Conservation (phyloP, 2,113 vertebrate genomes). For the Nycticebus coucang region DNA sequence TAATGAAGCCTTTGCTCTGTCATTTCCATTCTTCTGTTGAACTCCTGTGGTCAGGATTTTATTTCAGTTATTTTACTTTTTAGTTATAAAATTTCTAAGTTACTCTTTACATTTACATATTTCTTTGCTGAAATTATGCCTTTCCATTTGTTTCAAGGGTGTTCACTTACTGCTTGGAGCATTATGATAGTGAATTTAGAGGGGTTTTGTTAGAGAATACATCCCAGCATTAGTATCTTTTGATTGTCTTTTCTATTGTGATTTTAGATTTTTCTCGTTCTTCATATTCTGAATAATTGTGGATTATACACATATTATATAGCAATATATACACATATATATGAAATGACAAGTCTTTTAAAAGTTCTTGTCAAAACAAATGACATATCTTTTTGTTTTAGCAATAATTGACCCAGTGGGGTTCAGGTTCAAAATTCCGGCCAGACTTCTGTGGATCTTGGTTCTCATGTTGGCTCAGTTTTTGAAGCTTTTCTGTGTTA, state of each 20-base stretch:
- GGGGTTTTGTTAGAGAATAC: background rate
- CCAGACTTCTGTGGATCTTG: background rate
- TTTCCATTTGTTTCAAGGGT: background rate
- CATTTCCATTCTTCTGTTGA: background rate
- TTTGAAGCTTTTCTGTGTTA: background rate
- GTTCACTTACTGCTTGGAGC: background rate
- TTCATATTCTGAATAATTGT: background rate
- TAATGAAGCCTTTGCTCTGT: background rate
- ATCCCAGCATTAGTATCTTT: background rate
- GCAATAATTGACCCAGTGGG: background rate
- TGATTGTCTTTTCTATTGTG: background rate
- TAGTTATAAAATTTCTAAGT: background rate
- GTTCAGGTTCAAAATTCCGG: background rate
- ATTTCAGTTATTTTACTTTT: background rate
- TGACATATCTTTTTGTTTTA: background rate
- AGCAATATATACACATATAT: too few relatives aligned
- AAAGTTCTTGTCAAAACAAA: background rate
- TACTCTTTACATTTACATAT: background rate
- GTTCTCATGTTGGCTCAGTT: background rate
- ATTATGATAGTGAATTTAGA: background rate
- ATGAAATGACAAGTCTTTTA: background rate
- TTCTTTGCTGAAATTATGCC: background rate
- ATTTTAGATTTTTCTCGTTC: background rate
- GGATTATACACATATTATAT: background rate
- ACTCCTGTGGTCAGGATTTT: background rate